Evolutionary conservation across 1,140 invertebrate genomes (phyloP), one percentile per base, ranked within the genome.

Genomic region (Acromyrmex echinatior): DNA sequence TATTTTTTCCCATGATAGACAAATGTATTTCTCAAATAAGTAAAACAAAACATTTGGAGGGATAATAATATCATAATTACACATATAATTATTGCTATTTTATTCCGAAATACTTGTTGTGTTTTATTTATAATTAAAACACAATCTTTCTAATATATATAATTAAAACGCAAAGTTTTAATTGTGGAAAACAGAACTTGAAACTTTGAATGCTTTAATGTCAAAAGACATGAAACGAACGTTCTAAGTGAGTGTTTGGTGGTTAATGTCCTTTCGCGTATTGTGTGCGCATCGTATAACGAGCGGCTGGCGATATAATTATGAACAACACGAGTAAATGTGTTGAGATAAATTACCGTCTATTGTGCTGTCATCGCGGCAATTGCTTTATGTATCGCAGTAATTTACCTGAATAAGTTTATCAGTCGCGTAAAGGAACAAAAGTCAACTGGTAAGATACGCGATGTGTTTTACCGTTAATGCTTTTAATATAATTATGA

Each of bases 281-380:
- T 81, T 81, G 65, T 81, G 16, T 56, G 21, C 35, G 49, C 35
- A 35, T 63, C 51, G 53, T 71, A 58, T 71, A 81, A 81, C 31
- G 65, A 71, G 35, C 35, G 31, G 51, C 51, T 71, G 65, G 66
- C 65, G 66, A 81, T 45, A 81, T 71, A 81, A 71, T 81, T 81
- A 71, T 60, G 51, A 71, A 81, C 79, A 81, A 71, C 66, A 58
- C 66, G 79, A 81, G 78, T 81, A 81, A 81, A 81, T 81, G 51
- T 81, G 66, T 31, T 53, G 31, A 81, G 79, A 81, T 81, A 71
- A 81, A 81, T 81, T 81, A 81, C 21, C 31, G 51, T 81, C 79
- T 28, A 81, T 81, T 71, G 79, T 71, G 79, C 66, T 45, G 21
- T 21, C 66, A 81, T 28, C 66, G 35, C 21, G 65, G 79, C 65